phyloP scores from a whole-genome alignment of 2,113 vertebrate species.

The Erythrocercus mccallii region DNA sequence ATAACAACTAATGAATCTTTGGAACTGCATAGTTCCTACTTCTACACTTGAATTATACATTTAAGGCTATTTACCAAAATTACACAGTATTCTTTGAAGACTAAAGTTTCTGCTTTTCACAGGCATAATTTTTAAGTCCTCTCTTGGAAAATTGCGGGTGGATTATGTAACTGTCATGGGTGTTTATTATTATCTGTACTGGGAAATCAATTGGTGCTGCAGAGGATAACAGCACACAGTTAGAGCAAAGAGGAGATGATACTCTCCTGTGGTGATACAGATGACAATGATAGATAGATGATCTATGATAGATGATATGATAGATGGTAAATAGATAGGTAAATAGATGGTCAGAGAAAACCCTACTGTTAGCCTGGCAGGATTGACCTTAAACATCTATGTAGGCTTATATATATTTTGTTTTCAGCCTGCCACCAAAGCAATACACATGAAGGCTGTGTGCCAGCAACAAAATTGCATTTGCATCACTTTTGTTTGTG shows the following conservation, averaged over 20 bases:
- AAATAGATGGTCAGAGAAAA: background rate
- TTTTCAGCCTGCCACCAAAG: background rate
- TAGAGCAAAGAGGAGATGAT: background rate
- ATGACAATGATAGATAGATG: background rate
- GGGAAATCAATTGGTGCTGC: background rate
- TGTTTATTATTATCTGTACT: background rate
- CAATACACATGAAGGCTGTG: background rate
- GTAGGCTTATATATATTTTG: background rate
- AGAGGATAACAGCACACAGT: background rate
- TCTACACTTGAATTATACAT: background rate
- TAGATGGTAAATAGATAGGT: background rate
- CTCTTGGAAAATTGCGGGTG: background rate
- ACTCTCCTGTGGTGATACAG: background rate
- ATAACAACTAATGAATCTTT: background rate
- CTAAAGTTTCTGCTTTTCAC: background rate
- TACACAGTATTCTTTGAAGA: background rate
- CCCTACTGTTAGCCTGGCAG: background rate
- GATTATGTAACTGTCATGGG: background rate
- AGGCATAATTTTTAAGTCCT: background rate
- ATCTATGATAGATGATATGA: too few species aligned
- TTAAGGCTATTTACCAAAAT: background rate
- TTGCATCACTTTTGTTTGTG: conserved; percentile 3
- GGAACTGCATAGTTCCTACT: background rate
- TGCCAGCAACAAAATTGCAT: background rate
- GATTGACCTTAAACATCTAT: background rate